Evolutionary conservation across 2,888 invertebrate genomes (phyloP).

Genomic region (Plagodis dolabraria): DNA sequence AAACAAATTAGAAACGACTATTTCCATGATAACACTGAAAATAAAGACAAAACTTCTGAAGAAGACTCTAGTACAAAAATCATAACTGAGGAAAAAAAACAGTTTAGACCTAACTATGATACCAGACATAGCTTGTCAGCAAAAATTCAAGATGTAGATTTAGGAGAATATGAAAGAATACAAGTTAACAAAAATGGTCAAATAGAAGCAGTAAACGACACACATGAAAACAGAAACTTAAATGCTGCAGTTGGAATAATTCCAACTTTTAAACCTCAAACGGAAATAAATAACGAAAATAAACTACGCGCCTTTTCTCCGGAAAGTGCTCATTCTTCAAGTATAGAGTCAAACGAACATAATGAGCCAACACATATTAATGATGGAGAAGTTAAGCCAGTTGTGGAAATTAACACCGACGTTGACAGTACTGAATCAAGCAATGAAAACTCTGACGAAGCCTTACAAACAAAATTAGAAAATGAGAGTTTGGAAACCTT

Average conservation of each 20-base stretch:
- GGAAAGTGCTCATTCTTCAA: conserved; percentile 35
- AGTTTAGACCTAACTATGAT: conserved; percentile 3
- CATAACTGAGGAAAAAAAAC: conserved; percentile 1
- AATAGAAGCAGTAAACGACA: conserved; percentile 49
- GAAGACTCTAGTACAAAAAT: conserved; percentile 29
- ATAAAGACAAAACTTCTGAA: conserved; percentile 21
- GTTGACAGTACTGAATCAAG: conserved; percentile 51
- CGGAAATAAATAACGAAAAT: conserved; percentile 28
- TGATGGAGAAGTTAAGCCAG: conserved; percentile 73
- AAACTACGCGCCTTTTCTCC: conserved; percentile 36
- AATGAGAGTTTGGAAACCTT: conserved; percentile 54
- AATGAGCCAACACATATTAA: conserved; percentile 56
- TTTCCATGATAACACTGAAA: not conserved
- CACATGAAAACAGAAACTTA: conserved; percentile 37
- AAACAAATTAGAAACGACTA: conserved; percentile 17
- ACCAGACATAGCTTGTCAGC: conserved; percentile 28
- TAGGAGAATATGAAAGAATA: conserved; percentile 60
- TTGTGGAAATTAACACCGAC: conserved; percentile 69
- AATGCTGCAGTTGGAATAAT: conserved; percentile 40
- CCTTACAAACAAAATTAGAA: conserved; percentile 40
- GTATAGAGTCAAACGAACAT: conserved; percentile 41
- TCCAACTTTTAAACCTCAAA: conserved; percentile 33
- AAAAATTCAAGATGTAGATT: conserved; percentile 57
- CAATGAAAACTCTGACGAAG: conserved; percentile 45
- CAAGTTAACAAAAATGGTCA: conserved; percentile 55